These are phyloP conservation scores for Hesperophylax magnus DNA, from an alignment of 1,140 invertebrate species.

Conservation along the genomic window DNA sequence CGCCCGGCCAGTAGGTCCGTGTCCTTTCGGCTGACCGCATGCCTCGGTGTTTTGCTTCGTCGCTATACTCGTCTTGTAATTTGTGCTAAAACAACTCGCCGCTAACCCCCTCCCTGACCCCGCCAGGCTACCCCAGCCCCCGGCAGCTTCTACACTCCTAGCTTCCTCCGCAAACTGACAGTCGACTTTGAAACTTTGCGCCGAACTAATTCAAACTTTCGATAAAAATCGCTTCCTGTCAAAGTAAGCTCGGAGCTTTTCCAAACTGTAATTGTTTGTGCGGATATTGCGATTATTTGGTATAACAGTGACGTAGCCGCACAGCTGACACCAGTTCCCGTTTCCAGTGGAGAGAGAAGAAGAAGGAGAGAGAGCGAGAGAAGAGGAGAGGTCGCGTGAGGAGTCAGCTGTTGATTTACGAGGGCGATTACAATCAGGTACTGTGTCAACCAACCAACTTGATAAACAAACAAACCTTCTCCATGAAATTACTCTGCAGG, in stretches of 20 bases:
- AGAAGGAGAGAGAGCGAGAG: constrained; percentile 20
- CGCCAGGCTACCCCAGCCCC: constrained; percentile 17
- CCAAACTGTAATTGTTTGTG: not conserved
- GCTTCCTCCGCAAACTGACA: constrained; percentile 44
- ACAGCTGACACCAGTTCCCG: constrained; percentile 16
- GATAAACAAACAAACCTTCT: constrained; percentile 15
- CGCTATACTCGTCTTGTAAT: constrained; percentile 61
- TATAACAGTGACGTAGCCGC: constrained; percentile 27
- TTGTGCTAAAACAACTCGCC: constrained; percentile 46
- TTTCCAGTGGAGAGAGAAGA: not conserved
- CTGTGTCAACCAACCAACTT: constrained; percentile 36
- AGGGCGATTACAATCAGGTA: constrained; percentile 50
- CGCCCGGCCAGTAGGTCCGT: constrained; percentile 71
- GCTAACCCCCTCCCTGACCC: constrained; percentile 35
- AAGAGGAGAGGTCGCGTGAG: constrained; percentile 29
- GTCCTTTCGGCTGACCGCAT: constrained; percentile 73
- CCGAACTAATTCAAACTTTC: constrained; percentile 34
- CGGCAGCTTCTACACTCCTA: constrained; percentile 32
- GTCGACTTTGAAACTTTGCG: constrained; percentile 36
- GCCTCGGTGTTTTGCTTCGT: constrained; percentile 72
- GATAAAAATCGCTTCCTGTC: constrained; percentile 21
- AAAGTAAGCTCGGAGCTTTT: constrained; percentile 16
- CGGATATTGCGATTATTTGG: not conserved
- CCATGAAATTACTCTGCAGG: constrained; percentile 35
- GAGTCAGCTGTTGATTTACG: constrained; percentile 53